Conservation (phyloP, 2,113 vertebrate genomes). For the Laticauda laticaudata region DNA sequence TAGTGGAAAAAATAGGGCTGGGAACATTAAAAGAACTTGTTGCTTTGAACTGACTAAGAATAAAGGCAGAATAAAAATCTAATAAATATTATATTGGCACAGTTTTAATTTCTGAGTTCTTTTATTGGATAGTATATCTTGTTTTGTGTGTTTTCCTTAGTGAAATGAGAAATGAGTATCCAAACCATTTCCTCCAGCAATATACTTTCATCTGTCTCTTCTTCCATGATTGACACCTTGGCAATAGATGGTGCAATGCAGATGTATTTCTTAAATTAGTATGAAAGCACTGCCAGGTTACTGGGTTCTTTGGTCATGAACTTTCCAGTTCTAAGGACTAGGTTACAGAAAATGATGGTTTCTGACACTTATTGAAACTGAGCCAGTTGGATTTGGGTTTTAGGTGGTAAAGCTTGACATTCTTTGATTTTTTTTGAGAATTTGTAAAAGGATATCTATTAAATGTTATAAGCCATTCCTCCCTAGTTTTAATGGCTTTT, state of each 20-base stretch:
- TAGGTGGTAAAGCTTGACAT: background rate
- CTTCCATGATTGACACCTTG: slow-evolving; percentile 27
- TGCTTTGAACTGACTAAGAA: background rate
- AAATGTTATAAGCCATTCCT: background rate
- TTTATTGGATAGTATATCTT: slow-evolving; percentile 7
- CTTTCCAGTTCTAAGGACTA: background rate
- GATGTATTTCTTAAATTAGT: slow-evolving; percentile 10
- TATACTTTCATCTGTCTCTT: background rate
- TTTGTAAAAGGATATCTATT: background rate
- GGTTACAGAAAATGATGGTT: background rate
- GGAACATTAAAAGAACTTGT: background rate
- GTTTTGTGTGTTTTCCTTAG: background rate
- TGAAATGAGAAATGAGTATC: background rate
- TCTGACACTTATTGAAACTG: background rate
- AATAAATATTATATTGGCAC: background rate
- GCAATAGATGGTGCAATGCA: background rate
- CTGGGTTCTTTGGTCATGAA: background rate
- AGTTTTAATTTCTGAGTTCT: background rate
- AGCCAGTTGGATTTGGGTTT: background rate
- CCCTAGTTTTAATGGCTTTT: background rate
- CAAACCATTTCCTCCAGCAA: background rate
- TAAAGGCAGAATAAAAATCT: background rate
- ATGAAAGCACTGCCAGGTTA: background rate
- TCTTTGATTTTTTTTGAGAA: background rate
- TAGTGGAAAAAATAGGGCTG: background rate